Conservation (phyloP, 2,888 invertebrate species). For the Tiliacea citrago region DNA sequence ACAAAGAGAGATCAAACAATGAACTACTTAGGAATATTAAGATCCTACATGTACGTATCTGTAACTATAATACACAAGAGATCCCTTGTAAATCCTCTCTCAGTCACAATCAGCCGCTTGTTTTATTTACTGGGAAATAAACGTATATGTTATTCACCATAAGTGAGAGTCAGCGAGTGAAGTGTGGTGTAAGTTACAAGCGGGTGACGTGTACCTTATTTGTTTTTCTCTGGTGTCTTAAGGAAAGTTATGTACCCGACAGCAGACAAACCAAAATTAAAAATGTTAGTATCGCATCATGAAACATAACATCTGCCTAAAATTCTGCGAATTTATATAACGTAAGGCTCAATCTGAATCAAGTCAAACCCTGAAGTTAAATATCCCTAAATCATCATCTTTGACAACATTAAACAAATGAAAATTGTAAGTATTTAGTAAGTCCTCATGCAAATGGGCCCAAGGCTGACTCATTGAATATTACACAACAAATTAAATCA, state of each 20-base stretch:
- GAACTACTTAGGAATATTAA: slow-evolving; percentile 50
- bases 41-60: slow-evolving; percentile 30
- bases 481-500: no score
- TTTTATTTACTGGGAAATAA: slow-evolving; percentile 70
- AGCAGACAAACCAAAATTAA: background rate
- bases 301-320: background rate
- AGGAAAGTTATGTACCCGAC: background rate
- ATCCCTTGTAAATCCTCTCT: slow-evolving; percentile 48
- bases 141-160: slow-evolving; percentile 71
- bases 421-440: no score
- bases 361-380: background rate
- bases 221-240: background rate
- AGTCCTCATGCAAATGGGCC: no score
- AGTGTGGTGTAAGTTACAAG: slow-evolving; percentile 38
- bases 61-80: slow-evolving; percentile 21
- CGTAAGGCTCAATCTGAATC: background rate
- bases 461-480: no score
- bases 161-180: slow-evolving; percentile 66
- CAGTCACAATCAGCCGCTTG: slow-evolving; percentile 71
- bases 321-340: background rate
- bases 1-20: slow-evolving; percentile 44
- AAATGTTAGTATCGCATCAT: background rate
- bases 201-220: no score
- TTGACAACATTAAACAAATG: background rate
- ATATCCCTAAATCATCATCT: background rate